Percentiles rank a stretch among this genome's conserved stretches.
Conservation (phyloP, 92 coral and sea anemone genomes). For the Isaurus tuberculatus region DNA sequence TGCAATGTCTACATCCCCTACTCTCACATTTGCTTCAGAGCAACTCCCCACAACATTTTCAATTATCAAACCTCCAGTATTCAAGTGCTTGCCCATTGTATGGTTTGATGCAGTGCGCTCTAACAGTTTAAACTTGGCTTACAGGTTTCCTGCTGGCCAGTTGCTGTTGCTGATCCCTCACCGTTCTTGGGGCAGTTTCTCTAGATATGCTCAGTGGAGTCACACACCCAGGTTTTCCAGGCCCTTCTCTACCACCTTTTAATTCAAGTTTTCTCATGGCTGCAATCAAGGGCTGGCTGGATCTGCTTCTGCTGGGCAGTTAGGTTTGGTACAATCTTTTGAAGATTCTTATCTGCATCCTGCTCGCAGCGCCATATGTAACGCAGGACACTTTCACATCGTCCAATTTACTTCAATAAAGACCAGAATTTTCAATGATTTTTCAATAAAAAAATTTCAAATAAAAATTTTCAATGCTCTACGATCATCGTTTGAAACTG, state of each 20-base stretch:
- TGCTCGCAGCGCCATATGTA: too few species aligned
- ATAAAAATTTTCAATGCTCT: too few species aligned
- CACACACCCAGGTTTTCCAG: conserved; percentile 59
- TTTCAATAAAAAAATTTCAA: too few species aligned
- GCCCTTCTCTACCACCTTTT: too few species aligned
- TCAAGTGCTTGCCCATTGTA: conserved; percentile 71
- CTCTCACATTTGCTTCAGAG: conserved; percentile 58
- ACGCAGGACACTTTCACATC: too few species aligned
- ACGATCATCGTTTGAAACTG: too few species aligned
- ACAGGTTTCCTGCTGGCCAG: conserved; percentile 43
- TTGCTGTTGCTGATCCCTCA: conserved; percentile 26
- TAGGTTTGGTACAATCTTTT: too few species aligned
- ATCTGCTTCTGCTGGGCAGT: too few species aligned
- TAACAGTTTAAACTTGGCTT: conserved; percentile 54
- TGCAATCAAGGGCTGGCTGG: conserved; percentile 10
- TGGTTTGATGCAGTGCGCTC: conserved; percentile 70
- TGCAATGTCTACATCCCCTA: conserved; percentile 58
- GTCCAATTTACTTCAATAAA: too few species aligned
- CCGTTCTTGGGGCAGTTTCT: conserved; percentile 45
- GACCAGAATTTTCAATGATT: neutral
- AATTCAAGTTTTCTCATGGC: too few species aligned
- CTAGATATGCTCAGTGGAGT: conserved; percentile 30
- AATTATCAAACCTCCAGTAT: conserved; percentile 52
- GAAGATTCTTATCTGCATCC: too few species aligned
- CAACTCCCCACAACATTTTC: conserved; percentile 62